Evolutionary conservation across 2,888 invertebrate species (phyloP), one percentile per base, ranked within the genome.

Genomic region (Parochlus steinenii): DNA sequence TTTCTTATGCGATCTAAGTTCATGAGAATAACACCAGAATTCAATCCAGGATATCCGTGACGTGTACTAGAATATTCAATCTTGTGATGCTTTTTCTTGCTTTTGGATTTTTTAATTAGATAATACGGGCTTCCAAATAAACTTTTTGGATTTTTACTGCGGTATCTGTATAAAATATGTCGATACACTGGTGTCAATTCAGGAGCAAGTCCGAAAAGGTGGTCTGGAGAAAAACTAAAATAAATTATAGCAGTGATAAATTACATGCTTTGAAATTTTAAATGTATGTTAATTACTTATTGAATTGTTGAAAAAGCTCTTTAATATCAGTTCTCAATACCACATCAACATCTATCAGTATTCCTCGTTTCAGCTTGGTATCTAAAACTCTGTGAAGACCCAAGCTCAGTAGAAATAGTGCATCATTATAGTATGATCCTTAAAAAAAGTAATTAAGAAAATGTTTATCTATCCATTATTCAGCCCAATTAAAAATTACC

Each of bases 141-240:
- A 4, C 74, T 73, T 19, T 65, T 63, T 6, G 70, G 71, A 49
- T 75, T 64, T 42, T 67, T 65, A 17, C 58, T 57, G 44, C 78
- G 68, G 51, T 78, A 80, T 32, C 64, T 54, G 45, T 74, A 71
- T 11, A 83, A 62, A 29, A 76, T 69, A 50, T 83, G 80, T 26
- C 74, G 64, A 52, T 85, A 85, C 1, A 82, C 81, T 1, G 83
- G 81, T 5, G 79, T 76, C 34, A 75, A 55, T 50, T 85, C 83
- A 1, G 73, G 71, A 1, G 74, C 72, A 17, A 79, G 55, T 1
- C 80, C 83, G 46, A 79, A 74, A 11, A 83, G 52, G 41, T 75
- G 69, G 31, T 65, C 57, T 0, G 62, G 44, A 16, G 66, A 62
- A 52, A 83, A 81, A 30, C 64, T 62, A 41, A 36, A 54, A 55